Percentiles rank a stretch among this genome's conserved stretches.
These are phyloP conservation scores for Amphimedon queenslandica DNA, from an alignment of 37 sponge, comb jelly and placozoan species.

Conservation along the genomic window DNA sequence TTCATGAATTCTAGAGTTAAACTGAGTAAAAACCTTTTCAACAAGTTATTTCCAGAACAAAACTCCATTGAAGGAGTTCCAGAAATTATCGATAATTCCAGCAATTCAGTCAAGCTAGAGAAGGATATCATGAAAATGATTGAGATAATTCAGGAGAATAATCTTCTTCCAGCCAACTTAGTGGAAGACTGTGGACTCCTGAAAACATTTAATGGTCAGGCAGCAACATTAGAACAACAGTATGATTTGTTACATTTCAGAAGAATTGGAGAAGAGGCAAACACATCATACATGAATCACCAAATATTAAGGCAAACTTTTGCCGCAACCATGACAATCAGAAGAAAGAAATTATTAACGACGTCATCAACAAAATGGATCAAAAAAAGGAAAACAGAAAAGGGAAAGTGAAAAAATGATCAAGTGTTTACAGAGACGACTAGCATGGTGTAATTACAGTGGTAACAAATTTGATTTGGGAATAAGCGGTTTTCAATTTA, in stretches of 20 bases:
- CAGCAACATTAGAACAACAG: conserved; percentile 6
- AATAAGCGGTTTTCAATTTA: background rate
- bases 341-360: conserved; percentile 1
- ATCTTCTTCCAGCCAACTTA: background rate
- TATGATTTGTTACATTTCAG: conserved; percentile 8
- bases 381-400: background rate
- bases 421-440: background rate
- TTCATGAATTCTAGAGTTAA: conserved; percentile 1
- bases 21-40: background rate
- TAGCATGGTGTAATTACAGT: background rate
- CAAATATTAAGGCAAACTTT: background rate
- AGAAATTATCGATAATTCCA: background rate
- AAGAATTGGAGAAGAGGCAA: conserved; percentile 10
- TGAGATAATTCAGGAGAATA: background rate
- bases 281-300: background rate
- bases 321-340: background rate
- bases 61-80: background rate
- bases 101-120: conserved; percentile 2
- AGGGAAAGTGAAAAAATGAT: conserved; percentile 4
- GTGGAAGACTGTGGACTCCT: background rate
- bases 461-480: background rate
- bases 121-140: conserved; percentile 1
- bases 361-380: background rate
- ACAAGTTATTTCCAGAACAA: background rate
- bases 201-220: background rate